Conservation (phyloP, 2,797 vertebrate species). For the Mycteria americana region DNA sequence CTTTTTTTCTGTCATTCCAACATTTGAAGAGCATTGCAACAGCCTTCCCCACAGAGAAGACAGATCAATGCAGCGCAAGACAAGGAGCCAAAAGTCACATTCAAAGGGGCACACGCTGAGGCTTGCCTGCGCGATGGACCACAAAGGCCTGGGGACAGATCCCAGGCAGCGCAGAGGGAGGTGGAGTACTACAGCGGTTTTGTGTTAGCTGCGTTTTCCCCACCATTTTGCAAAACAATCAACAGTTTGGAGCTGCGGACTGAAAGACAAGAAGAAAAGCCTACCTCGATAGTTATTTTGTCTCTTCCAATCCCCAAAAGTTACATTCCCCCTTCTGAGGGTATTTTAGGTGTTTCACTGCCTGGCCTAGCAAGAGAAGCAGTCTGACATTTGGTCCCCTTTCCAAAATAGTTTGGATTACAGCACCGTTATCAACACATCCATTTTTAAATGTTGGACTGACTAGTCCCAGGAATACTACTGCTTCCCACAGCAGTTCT, state of each 20-base stretch:
- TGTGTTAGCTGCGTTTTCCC: not conserved
- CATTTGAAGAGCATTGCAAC: not conserved
- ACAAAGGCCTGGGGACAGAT: not conserved
- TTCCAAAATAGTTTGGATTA: not conserved
- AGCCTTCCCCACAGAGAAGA: not conserved
- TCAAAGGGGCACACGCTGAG: rapidly evolving
- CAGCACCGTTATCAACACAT: not conserved
- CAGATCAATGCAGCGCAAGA: rapidly evolving
- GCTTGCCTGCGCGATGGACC: not conserved
- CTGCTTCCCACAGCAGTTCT: not conserved
- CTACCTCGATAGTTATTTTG: not conserved
- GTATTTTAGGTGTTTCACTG: not conserved
- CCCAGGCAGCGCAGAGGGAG: rapidly evolving
- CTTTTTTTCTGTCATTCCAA: not conserved
- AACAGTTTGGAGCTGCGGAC: not conserved
- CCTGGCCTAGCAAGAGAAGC: not conserved
- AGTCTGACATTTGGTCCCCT: not conserved
- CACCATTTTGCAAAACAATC: not conserved
- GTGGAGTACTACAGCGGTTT: not conserved
- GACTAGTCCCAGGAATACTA: not conserved
- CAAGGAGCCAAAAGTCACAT: not conserved
- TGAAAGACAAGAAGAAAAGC: not conserved
- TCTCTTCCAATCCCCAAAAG: not conserved
- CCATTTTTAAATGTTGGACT: not conserved
- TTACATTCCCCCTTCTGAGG: not conserved